Evolutionary conservation across 2,888 invertebrate species (phyloP), one percentile per base, ranked within the genome.

Genomic region (Gymnocheta viridis): DNA sequence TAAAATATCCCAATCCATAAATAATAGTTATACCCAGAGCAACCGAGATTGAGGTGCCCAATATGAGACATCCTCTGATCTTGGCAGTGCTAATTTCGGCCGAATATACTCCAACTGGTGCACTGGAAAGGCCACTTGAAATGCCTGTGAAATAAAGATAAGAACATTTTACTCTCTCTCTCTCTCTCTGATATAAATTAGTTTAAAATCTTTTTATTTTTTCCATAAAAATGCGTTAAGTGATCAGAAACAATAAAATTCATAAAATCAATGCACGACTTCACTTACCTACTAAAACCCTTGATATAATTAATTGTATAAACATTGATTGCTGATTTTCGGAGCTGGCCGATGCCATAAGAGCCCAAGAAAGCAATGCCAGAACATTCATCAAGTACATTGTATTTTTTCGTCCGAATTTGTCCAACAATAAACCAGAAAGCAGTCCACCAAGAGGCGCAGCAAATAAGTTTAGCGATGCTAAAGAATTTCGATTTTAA

Each of bases 11-110:
- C 17, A 96, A 91, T 0, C 93, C 87, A 88, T 96, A 96, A 10
- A 94, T 93, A 0, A 94, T 88, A 0, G 95, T 91, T 4, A 96
- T 94, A 1, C 96, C 96, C 6, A 93, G 80, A 0, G 95, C 94
- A 69, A 95, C 93, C 0, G 94, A 93, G 76, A 95, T 91, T 0
- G 95, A 94, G 9, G 95, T 93, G 2, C 93, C 93, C 17, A 95
- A 93, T 19, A 95, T 92, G 62, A 95, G 93, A 67, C 94, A 93
- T 0, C 95, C 95, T 86, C 96, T 92, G 64, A 94, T 93, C 86
- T 92, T 93, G 0, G 94, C 95, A 85, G 91, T 85, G 64, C 92
- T 91, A 22, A 92, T 91, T 86, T 92, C 92, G 0, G 92, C 92
- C 1, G 91, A 91, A 86, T 92, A 92, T 1, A 92, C 91, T 2